Base-by-base conservation (phyloP, 2,888 invertebrate genomes). In the Hyalella azteca region DNA sequence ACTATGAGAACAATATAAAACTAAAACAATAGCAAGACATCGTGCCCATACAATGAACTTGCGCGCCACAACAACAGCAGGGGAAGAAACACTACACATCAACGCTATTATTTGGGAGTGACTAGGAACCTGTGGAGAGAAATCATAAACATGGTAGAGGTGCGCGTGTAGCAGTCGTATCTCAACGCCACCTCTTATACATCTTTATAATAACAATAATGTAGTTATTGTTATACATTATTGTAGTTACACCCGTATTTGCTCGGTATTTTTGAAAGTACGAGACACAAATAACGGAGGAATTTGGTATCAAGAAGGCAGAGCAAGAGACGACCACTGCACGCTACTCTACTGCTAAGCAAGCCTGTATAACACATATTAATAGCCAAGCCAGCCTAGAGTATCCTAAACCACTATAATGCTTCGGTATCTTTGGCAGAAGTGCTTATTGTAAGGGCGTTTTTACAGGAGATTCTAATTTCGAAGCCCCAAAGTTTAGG, bases 371-470 rank as follows among this genome's bases (percentile, higher is more conserved):
- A 48, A 48, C 29, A 75, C 75, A 48, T n/a, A 36, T 48, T 75
- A 75, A 48, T 75, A 75, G 75, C 48, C 48, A 75, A 45, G 41
- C 41, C 75, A 48, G 75, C 59, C 78, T 50, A 78, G 59, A 36
- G 39, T 78, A 60, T 78, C 75, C 41, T 50, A 77, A 49, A 77
- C 48, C 77, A 48, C 77, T 78, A 78, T 54, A 78, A 78, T 78
- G 78, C 78, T 78, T 78, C 78, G 40, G 36, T 60, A 59, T 78
- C 78, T 78, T 78, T 78, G 78, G 78, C 78, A 78, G 78, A 50
- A 78, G 59, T 78, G 78, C 40, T 29, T 54, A 78, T 54, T 50
- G 77, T 39, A 49, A 50, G 48, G 77, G 36, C 36, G 19, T 36
- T 66, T 66, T 66, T 66, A 66, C 66, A 66, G 19, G 66, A 66